Evolutionary conservation across 2,888 invertebrate species (phyloP), one percentile per base, ranked within the genome.

Genomic region (Xestia xanthographa): DNA sequence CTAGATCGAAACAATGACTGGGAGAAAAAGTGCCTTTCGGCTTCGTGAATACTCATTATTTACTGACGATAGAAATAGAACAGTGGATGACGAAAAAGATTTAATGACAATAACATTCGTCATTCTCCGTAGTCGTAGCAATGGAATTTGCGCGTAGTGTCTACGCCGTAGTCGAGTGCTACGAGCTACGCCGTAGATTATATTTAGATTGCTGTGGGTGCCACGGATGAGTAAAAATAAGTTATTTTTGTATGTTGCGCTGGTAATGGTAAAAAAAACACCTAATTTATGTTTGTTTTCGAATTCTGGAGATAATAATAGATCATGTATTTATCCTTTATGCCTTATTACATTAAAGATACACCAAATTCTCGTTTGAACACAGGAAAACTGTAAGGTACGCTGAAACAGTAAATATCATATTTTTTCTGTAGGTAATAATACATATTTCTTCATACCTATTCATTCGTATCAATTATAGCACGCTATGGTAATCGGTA

Each of bases 51-150:
- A 48, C 22, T 22, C 22, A 22, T 48, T 48, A 53, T 62, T 66
- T n/a, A 53, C 43, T 45, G 12, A 58, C 26, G 20, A 56, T 45
- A 66, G 22, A n/a, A 67, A 75, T 67, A 41, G 22, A 17, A 56
- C 66, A 75, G n/a, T 81, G 45, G 3, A 73, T 75, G 62, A 81
- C 62, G 75, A 63, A 66, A 66, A 56, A 3, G 17, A 43, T 81
- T 75, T 67, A 76, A 65, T 38, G 67, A 63, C 82, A 78, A 75
- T 53, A 81, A 67, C 48, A 76, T 34, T 67, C 43, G 76, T 82
- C 56, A 75, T 56, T 48, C 75, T 53, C 26, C 58, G 80, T 71
- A 80, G 58, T 67, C 45, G 83, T 83, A 11, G 20, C 12, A 41
- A n/a, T 82, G 67, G 71, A 63, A 76, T 29, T 26, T 20, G 34